Evolutionary conservation across 2,113 vertebrate genomes (phyloP).

Genomic region (Balaeniceps rex): DNA sequence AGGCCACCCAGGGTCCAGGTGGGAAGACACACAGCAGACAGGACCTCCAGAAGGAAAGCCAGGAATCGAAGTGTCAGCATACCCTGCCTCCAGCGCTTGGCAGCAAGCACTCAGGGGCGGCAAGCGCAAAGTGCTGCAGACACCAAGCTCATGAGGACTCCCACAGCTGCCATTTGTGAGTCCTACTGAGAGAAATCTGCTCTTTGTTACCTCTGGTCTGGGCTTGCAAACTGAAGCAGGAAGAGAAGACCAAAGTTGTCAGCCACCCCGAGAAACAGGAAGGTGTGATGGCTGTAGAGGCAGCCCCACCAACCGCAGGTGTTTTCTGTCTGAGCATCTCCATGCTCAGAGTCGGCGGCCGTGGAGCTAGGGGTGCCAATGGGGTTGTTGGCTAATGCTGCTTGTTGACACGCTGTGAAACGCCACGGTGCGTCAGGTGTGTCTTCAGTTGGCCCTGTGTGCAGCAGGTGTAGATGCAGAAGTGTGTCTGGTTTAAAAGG

Average conservation of each 20-base stretch:
- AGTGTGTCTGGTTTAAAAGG: neutral
- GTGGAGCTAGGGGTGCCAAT: accelerated
- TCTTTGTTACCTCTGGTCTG: neutral
- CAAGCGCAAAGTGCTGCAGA: neutral
- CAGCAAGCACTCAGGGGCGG: neutral
- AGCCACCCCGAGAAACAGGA: neutral
- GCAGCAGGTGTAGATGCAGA: neutral
- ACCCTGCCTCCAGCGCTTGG: neutral
- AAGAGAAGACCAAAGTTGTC: neutral
- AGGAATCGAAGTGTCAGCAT: accelerated
- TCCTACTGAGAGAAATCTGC: neutral
- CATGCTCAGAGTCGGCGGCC: accelerated
- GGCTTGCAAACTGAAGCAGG: neutral
- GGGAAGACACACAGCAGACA: neutral
- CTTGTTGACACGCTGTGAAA: neutral
- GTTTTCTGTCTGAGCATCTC: neutral
- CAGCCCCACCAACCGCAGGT: accelerated
- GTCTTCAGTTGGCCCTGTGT: neutral
- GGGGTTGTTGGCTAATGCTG: neutral
- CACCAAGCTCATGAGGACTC: neutral
- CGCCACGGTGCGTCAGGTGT: accelerated
- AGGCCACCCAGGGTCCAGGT: neutral
- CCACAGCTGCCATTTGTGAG: neutral
- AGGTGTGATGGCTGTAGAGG: neutral
- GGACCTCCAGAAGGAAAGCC: neutral